Base-by-base conservation (phyloP, 92 coral and sea anemone species). In the Nematostella vectensis region DNA sequence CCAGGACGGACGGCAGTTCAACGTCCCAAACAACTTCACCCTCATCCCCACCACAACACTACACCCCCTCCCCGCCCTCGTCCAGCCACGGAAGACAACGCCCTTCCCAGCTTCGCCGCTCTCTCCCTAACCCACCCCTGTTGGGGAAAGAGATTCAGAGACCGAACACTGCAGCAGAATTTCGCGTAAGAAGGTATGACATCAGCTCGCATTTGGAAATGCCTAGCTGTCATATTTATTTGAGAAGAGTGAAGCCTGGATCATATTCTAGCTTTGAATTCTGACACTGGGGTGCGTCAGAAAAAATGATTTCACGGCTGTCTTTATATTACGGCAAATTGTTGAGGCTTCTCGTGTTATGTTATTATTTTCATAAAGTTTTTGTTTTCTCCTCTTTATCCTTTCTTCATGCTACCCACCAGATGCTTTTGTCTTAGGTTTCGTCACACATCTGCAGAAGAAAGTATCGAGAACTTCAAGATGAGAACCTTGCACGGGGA, bases 361-460 rank as follows among this genome's bases (percentile, higher is more conserved):
- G n/a, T n/a, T n/a, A n/a, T n/a, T n/a, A n/a, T n/a, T n/a, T n/a
- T n/a, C n/a, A n/a, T n/a, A n/a, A n/a, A n/a, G n/a, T n/a, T n/a
- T n/a, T n/a, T n/a, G n/a, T n/a, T n/a, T n/a, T n/a, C n/a, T n/a
- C n/a, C n/a, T n/a, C n/a, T n/a, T n/a, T n/a, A n/a, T n/a, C n/a
- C n/a, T n/a, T n/a, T n/a, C n/a, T n/a, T 33, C 40, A 33, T 33
- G 40, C 40, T 15, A 33, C 6, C 40, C 40, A 15, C 40, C 15
- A 33, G 6, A 6, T 33, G 8, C 15, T 6, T 33, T 33, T 33
- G 40, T 33, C n/a, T 47, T 47, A 85, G 95, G 68, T 80, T 65
- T 57, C 88, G 95, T 13, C 88, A 85, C 37, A 67, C 62, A n/a
- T 85, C 95, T 37, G 73, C 87, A 1, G 95, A 85, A 59, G 63